Evolutionary conservation across 2,113 vertebrate genomes (phyloP), one percentile per base, ranked within the genome.

Genomic region (Callaeas wilsoni): DNA sequence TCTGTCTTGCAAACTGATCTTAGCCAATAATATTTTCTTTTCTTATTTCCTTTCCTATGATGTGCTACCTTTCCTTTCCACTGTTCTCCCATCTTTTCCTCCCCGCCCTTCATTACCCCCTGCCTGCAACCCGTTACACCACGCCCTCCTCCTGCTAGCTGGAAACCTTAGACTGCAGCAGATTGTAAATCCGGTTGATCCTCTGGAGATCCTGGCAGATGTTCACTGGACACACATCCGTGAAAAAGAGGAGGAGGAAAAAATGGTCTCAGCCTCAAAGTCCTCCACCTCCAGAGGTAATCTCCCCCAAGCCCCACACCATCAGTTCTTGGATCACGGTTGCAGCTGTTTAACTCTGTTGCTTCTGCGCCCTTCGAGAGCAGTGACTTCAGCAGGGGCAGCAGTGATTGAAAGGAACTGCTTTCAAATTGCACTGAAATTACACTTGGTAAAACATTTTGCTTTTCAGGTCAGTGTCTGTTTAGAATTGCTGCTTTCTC

Each of bases 211-310:
- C 94, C 98, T 98, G 97, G 98, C 97, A 89, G 97, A 99, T 93
- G 98, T 97, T 88, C 98, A 98, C 97, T 98, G 98, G 98, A 98
- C 98, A 57, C 98, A 98, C 96, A 96, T 98, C 69, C 97, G 92
- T 84, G 98, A 98, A 83, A 98, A 97, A 97, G 98, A 98, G 96
- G 98, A 98, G 95, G 98, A 98, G 90, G 98, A 98, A 96, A 98
- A 94, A 90, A 90, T 93, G 96, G 97, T 86, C 63, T 98, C 97
- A 27, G 75, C 97, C 95, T 98, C 98, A 50, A 98, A 98, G 90
- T 98, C 98, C 95, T 98, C 98, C 73, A 93, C 98, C 98, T 98
- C 98, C 93, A 97, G 99, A 99, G 99, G 99, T 99, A 99, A 99
- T 97, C 90, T 84, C 90, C 41, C 78, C 75, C 22, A 30, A 71